Percentiles rank a stretch among this genome's conserved stretches.
phyloP scores from a whole-genome alignment of 53 echinoderm and acorn worm species.

The Hippasteria phrygiana region DNA sequence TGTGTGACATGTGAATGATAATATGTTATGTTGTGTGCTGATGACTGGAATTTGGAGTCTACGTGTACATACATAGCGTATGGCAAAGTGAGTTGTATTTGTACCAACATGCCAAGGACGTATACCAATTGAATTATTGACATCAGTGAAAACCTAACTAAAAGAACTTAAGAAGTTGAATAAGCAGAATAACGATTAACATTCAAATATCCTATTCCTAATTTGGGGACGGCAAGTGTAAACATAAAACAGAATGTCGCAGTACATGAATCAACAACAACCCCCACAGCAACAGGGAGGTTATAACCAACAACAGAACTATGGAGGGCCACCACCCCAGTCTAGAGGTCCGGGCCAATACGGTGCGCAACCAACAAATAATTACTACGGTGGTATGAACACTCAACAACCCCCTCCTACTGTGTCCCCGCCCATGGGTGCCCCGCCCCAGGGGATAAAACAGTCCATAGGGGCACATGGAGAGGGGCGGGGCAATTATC shows the following conservation, averaged over 20 bases:
- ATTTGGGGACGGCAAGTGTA: too few species aligned
- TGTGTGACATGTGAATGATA: slow-evolving; percentile 25
- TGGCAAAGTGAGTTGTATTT: too few species aligned
- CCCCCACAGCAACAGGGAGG: slow-evolving; percentile 53
- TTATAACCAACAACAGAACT: slow-evolving; percentile 44
- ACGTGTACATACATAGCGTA: too few species aligned
- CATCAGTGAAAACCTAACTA: too few species aligned
- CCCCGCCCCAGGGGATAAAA: slow-evolving; percentile 24
- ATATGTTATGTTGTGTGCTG: neutral
- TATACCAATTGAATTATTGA: too few species aligned
- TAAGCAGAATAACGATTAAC: too few species aligned
- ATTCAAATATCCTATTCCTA: too few species aligned
- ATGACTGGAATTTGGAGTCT: neutral
- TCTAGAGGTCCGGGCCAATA: slow-evolving; percentile 47
- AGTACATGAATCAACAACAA: slow-evolving; percentile 64
- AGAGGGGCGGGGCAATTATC: slow-evolving; percentile 51
- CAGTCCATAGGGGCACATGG: slow-evolving; percentile 66
- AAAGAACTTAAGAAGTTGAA: too few species aligned
- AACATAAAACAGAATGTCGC: slow-evolving; percentile 14
- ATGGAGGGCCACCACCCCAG: slow-evolving; percentile 37
- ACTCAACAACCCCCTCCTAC: slow-evolving; percentile 5
- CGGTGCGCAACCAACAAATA: slow-evolving; percentile 36
- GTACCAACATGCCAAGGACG: neutral
- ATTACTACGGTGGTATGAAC: slow-evolving; percentile 32
- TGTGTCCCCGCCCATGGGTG: slow-evolving; percentile 10